Base-by-base conservation (phyloP, 2,888 invertebrate species). In the Embidobia sp. region DNA sequence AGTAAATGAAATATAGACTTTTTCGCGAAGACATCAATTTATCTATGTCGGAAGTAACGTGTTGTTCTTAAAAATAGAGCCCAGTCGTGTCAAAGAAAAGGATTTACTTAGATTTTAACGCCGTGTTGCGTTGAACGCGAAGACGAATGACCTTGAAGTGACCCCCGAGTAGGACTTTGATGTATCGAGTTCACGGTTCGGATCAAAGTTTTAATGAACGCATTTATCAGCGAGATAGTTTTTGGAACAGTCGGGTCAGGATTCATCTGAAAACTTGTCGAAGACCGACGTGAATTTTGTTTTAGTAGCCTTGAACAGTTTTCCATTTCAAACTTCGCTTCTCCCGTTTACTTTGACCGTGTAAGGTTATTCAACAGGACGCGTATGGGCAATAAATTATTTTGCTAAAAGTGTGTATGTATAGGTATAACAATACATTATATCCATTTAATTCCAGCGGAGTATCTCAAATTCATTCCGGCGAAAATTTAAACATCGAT, bases 181-280 rank as follows among this genome's bases (percentile, higher is more conserved):
- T 19, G 33, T 19, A 49, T 19, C 33, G 6, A 16, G 18, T 29
- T 49, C 49, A 5, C 19, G 31, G 2, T 19, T 19, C 11, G 31
- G 31, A 33, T 49, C 49, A 49, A 49, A 49, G 31, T 49, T 49
- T 49, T 49, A 49, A 49, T 33, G 49, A 49, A 49, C 49, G 49
- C 33, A 49, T 49, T 49, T 49, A 33, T 49, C 49, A 33, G 31
- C 31, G 11, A 19, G 27, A 27, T 11, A 33, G 18, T 49, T 49
- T 15, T 15, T 1, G 40, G 40, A 40, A 40, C 40, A 7, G n/a
- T 8, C 40, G n/a, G 2, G 40, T 18, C 18, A 18, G 40, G 26
- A 35, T 53, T 53, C 37, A 37, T 53, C 37, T 53, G 53, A 53
- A 35, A 53, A 53, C 31, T 53, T 15, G 33, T 10, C 11, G 48